A percentile compares a stretch with the other conserved stretches of the same genome.
phyloP scores from a whole-genome alignment of 2,888 invertebrate species.

The Matsumyia berberina region DNA sequence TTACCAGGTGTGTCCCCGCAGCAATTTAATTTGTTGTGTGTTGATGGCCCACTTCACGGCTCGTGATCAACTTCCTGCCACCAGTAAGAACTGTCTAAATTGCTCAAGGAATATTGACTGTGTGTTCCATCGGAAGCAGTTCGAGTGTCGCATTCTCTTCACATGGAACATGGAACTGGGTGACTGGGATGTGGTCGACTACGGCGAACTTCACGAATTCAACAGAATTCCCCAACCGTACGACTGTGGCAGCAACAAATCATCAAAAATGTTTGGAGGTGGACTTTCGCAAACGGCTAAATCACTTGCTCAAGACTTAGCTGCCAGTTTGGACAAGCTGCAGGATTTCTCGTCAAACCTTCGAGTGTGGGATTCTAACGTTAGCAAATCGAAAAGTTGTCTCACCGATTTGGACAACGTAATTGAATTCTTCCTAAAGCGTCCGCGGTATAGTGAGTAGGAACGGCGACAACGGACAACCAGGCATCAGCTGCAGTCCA shows the following conservation, averaged over 20 bases:
- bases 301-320: constrained; percentile 82
- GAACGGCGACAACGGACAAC: background rate
- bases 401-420: constrained; percentile 83
- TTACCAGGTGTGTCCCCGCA: constrained; percentile 82
- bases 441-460: constrained; percentile 76
- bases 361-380: constrained; percentile 82
- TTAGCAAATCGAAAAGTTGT: constrained; percentile 82
- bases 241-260: constrained; percentile 78
- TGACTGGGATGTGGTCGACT: constrained; percentile 83
- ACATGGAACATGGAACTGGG: constrained; percentile 84
- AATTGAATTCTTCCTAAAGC: constrained; percentile 83
- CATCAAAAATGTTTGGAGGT: constrained; percentile 70
- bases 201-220: constrained; percentile 82
- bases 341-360: constrained; percentile 82
- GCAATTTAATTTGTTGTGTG: constrained; percentile 82
- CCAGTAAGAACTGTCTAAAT: constrained; percentile 81
- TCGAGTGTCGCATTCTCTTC: constrained; percentile 83
- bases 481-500: constrained; percentile 52
- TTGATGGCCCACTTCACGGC: constrained; percentile 84
- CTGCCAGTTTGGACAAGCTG: constrained; percentile 79
- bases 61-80: constrained; percentile 81
- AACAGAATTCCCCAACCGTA: constrained; percentile 77
- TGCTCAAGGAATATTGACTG: constrained; percentile 82
- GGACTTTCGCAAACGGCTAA: constrained; percentile 81
- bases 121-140: constrained; percentile 82